These are phyloP conservation scores for Tyrophagus putrescentiae DNA, from an alignment of 1,140 invertebrate genomes.

Conservation along the genomic window DNA sequence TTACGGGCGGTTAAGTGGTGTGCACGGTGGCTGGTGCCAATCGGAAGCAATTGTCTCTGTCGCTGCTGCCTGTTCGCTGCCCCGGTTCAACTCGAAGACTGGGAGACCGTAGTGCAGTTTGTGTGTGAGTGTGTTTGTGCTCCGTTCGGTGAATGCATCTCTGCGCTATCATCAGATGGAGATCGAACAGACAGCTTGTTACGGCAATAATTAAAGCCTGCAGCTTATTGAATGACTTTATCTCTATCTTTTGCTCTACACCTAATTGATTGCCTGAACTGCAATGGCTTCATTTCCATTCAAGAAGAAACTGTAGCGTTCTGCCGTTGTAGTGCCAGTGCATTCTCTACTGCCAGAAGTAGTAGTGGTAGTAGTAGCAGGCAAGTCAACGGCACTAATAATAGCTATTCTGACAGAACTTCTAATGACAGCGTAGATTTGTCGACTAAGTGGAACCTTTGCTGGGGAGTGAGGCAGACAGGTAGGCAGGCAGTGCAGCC, in stretches of 20 bases:
- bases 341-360: no score
- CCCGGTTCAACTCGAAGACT: not conserved
- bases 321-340: no score
- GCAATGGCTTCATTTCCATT: conserved; percentile 3
- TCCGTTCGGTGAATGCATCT: no score
- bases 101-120: not conserved
- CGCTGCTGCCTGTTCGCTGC: no score
- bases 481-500: not conserved
- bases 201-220: conserved; percentile 8
- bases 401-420: conserved; percentile 2
- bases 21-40: not conserved
- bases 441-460: conserved; percentile 10
- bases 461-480: no score
- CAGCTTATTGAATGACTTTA: conserved; percentile 18
- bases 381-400: no score
- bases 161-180: not conserved
- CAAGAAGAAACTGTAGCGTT: not conserved
- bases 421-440: conserved; percentile 11
- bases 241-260: conserved; percentile 1
- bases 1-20: no score
- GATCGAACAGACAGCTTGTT: not conserved
- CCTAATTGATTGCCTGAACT: not conserved
- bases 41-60: no score
- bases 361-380: no score
- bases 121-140: no score